phyloP scores from a whole-genome alignment of 2,888 invertebrate species.

The Chouioia cunea region DNA sequence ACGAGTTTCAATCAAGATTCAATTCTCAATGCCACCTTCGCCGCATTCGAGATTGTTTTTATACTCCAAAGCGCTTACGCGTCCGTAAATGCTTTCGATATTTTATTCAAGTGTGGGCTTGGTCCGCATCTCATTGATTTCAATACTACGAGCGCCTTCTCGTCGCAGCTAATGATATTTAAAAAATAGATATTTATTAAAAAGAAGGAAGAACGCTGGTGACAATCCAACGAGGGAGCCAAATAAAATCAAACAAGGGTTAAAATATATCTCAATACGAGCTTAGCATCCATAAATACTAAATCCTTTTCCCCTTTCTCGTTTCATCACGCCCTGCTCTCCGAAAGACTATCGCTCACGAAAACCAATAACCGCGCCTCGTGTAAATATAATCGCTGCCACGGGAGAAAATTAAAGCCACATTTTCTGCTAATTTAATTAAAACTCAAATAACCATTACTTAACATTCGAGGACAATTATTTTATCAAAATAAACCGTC shows the following conservation, averaged over 20 bases:
- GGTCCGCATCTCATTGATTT: too few species aligned
- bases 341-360: constrained; percentile 29
- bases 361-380: constrained; percentile 38
- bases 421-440: constrained; percentile 54
- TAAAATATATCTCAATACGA: constrained; percentile 48
- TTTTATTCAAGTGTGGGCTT: too few species aligned
- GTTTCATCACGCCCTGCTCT: constrained; percentile 18
- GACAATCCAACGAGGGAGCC: neutral
- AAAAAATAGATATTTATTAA: too few species aligned
- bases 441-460: constrained; percentile 34
- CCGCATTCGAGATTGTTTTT: too few species aligned
- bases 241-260: constrained; percentile 30
- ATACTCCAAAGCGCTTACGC: too few species aligned
- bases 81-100: too few species aligned
- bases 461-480: too few species aligned
- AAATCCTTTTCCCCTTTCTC: constrained; percentile 46
- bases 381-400: constrained; percentile 21
- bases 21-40: too few species aligned
- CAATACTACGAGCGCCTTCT: too few species aligned
- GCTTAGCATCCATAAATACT: constrained; percentile 52
- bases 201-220: neutral
- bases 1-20: neutral
- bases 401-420: constrained; percentile 20
- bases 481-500: too few species aligned
- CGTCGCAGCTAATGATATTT: too few species aligned